Base-by-base conservation (phyloP, 2,888 invertebrate species). In the Drosophila quasianomalipes region DNA sequence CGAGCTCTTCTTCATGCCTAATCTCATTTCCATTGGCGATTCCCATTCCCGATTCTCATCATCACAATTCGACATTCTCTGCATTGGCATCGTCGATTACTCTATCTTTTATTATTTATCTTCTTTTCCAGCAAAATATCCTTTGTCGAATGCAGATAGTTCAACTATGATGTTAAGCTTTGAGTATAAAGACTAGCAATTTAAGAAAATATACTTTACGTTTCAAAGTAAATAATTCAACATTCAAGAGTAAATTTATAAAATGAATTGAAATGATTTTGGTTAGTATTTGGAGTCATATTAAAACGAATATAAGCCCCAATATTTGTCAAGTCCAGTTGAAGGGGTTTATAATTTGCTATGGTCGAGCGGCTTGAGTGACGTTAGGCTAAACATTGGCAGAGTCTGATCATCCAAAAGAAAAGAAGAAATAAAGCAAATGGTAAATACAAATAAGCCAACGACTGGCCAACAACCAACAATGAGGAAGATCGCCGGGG, bases 1-100 rank as follows among this genome's bases (percentile, higher is more conserved):
- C 14, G 22, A 16, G 7, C 16, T 47, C 16, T 14, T 22, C 47
- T 22, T 14, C 22, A 14, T 22, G 14, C 22, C 47, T 22, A 7
- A 47, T 47, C 47, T 47, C 22, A 22, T 3, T 47, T 22, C 14
- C 14, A 22, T 47, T 47, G 47, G 14, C 22, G 47, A 14, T 47
- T 47, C 22, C 26, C 47, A 47, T 16, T 47, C 26, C 47, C 26
- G 16, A 22, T 47, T 26, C 26, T 26, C 47, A 26, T 47, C 16
- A 26, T 9, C 4, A 5, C 26, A 26, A 16, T 16, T 26, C 16
- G 47, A 26, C 26, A 47, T 47, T 14, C 5, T 44, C 44, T 26
- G 47, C 47, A 47, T 47, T 47, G 47, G 16, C 47, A 47, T 47
- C 44, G 44, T 14, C 44, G 22, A 47, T 7, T 47, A 47, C 47